phyloP scores from a whole-genome alignment of 2,113 vertebrate genomes.

The Abramis brama region DNA sequence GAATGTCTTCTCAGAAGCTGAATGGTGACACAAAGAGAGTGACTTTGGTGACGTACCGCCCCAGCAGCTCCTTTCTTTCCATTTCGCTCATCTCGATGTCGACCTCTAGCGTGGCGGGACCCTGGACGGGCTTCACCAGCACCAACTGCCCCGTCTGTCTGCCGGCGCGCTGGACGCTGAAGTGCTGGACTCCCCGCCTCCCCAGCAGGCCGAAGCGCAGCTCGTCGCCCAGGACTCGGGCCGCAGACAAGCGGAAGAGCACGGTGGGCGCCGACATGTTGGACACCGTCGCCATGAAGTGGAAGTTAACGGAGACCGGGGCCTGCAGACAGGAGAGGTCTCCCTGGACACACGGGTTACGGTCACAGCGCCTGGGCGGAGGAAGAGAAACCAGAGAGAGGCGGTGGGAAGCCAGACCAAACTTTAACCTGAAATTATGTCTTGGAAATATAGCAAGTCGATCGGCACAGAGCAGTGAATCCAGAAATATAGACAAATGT shows the following conservation, averaged over 20 bases:
- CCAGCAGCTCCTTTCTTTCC: slow-evolving; percentile 74
- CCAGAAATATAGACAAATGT: neutral
- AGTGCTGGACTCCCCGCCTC: slow-evolving; percentile 64
- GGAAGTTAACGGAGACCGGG: slow-evolving; percentile 83
- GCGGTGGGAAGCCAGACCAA: neutral
- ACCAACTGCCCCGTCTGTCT: slow-evolving; percentile 80
- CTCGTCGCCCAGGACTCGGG: slow-evolving; percentile 74
- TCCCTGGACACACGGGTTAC: slow-evolving; percentile 81
- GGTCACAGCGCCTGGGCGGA: slow-evolving; percentile 81
- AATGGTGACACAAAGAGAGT: slow-evolving; percentile 79
- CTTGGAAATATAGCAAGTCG: neutral
- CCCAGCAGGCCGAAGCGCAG: slow-evolving; percentile 77
- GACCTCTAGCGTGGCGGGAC: slow-evolving; percentile 76
- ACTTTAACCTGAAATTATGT: neutral
- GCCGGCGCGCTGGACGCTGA: slow-evolving; percentile 74
- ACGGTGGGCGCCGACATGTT: slow-evolving; percentile 77
- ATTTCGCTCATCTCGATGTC: slow-evolving; percentile 88
- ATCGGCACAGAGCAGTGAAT: neutral
- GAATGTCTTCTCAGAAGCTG: slow-evolving; percentile 64
- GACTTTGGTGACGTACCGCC: slow-evolving; percentile 84
- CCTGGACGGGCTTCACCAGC: slow-evolving; percentile 71
- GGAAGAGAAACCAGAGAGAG: neutral
- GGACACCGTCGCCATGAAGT: slow-evolving; percentile 82
- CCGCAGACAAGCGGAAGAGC: slow-evolving; percentile 84
- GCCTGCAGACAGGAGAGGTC: slow-evolving; percentile 77